phyloP scores from a whole-genome alignment of 2,113 vertebrate species.

The Mugil cephalus region DNA sequence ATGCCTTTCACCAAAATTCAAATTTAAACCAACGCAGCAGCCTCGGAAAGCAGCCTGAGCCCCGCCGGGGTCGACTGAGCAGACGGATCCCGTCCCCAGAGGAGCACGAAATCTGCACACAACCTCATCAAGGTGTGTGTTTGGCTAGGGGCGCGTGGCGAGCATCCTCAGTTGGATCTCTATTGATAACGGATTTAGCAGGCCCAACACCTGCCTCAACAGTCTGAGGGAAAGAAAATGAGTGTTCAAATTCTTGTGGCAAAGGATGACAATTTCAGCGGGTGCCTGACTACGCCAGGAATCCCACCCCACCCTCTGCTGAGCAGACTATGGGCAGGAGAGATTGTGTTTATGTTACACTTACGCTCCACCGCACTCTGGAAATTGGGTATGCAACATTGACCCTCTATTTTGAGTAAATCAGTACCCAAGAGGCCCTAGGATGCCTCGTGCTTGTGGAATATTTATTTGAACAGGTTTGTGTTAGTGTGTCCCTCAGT shows the following conservation, averaged over 20 bases:
- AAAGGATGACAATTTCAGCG: conserved; percentile 84
- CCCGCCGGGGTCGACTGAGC: conserved; percentile 25
- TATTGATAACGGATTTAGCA: conserved; percentile 62
- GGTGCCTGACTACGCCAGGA: conserved; percentile 79
- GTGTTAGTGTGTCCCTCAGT: conserved; percentile 56
- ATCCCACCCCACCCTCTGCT: conserved; percentile 82
- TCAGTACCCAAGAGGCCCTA: conserved; percentile 78
- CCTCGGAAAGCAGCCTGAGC: conserved; percentile 27
- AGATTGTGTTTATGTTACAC: conserved; percentile 84
- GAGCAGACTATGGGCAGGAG: conserved; percentile 73
- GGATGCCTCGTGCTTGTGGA: conserved; percentile 69
- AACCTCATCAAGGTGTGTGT: conserved; percentile 27
- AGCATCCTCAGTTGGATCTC: conserved; percentile 23
- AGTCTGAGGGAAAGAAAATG: conserved; percentile 71
- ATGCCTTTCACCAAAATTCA: conserved; percentile 59
- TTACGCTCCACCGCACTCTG: conserved; percentile 82
- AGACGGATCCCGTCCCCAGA: conserved; percentile 41
- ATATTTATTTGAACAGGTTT: conserved; percentile 81
- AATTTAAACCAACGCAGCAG: conserved; percentile 52
- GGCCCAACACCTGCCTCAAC: conserved; percentile 82
- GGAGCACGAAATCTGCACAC: conserved; percentile 2
- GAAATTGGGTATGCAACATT: conserved; percentile 86
- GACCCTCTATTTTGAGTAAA: conserved; percentile 84
- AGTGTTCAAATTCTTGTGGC: conserved; percentile 83
- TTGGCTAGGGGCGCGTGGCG: background rate